Evolutionary conservation across 2,888 invertebrate genomes (phyloP).

Genomic region (Panopea generosa): DNA sequence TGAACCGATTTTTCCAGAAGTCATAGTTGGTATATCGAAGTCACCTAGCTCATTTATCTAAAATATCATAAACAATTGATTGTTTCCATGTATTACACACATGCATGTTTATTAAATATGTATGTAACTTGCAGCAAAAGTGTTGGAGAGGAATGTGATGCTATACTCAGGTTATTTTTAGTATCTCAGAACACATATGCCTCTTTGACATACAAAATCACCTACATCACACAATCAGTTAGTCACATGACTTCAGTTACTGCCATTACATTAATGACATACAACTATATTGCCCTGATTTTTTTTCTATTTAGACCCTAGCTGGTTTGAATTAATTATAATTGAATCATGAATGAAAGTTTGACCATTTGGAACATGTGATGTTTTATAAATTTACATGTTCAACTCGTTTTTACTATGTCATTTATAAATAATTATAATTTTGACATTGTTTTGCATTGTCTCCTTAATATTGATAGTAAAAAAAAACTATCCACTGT

Average conservation of each 20-base stretch:
- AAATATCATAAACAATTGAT: too few relatives aligned
- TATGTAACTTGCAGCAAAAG: too few relatives aligned
- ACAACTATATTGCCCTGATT: too few relatives aligned
- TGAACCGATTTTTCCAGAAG: too few relatives aligned
- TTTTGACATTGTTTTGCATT: background rate
- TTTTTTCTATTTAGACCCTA: background rate
- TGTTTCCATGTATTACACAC: too few relatives aligned
- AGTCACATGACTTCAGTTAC: background rate
- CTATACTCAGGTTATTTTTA: slow-evolving; percentile 12
- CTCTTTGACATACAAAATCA: slow-evolving; percentile 11
- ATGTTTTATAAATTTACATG: background rate
- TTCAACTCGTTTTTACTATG: too few relatives aligned
- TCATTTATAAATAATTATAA: background rate
- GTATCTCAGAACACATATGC: slow-evolving; percentile 32
- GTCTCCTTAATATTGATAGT: background rate
- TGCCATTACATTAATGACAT: background rate
- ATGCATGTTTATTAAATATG: too few relatives aligned
- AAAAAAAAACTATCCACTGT: background rate
- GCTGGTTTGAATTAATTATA: background rate
- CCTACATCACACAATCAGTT: slow-evolving; percentile 18
- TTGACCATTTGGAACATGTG: background rate
- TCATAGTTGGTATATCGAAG: too few relatives aligned
- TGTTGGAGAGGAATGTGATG: slow-evolving; percentile 3
- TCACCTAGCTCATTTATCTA: too few relatives aligned
- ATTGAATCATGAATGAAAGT: background rate